phyloP scores from a whole-genome alignment of 2,888 invertebrate genomes.

The Habrosyne pyritoides region DNA sequence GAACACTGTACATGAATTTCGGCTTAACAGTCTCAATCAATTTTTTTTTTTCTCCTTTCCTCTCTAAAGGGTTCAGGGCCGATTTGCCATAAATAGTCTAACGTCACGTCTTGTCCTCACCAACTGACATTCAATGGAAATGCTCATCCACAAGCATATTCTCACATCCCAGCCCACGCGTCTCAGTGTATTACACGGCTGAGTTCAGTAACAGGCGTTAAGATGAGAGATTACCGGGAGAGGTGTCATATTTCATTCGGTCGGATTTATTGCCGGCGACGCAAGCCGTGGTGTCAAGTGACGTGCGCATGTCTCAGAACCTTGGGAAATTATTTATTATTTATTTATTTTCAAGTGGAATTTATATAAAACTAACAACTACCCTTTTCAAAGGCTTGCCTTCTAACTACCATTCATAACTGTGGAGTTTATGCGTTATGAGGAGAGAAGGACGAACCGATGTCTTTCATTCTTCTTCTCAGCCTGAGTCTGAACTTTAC shows the following conservation, averaged over 20 bases:
- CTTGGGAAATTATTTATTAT: constrained; percentile 9
- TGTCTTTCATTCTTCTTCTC: no score
- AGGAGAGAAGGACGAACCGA: no score
- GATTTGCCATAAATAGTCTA: no score
- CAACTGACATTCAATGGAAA: background rate
- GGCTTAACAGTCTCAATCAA: no score
- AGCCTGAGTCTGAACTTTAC: no score
- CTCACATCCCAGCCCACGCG: constrained; percentile 12
- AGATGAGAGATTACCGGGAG: constrained; percentile 61
- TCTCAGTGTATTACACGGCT: constrained; percentile 38
- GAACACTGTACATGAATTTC: no score
- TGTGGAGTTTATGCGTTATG: no score
- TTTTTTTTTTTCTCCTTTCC: no score
- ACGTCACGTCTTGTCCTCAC: background rate
- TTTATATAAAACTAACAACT: background rate
- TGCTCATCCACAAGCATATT: constrained; percentile 4
- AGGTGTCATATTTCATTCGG: constrained; percentile 56
- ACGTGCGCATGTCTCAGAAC: constrained; percentile 9
- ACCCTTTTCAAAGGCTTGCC: no score
- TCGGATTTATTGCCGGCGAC: constrained; percentile 46
- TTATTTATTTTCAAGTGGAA: background rate
- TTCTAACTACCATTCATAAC: no score
- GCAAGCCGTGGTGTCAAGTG: constrained; percentile 29
- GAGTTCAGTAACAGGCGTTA: constrained; percentile 55
- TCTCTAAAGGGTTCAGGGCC: no score